phyloP scores from a whole-genome alignment of 2,797 vertebrate genomes.

The Cyprinodon diabolis region DNA sequence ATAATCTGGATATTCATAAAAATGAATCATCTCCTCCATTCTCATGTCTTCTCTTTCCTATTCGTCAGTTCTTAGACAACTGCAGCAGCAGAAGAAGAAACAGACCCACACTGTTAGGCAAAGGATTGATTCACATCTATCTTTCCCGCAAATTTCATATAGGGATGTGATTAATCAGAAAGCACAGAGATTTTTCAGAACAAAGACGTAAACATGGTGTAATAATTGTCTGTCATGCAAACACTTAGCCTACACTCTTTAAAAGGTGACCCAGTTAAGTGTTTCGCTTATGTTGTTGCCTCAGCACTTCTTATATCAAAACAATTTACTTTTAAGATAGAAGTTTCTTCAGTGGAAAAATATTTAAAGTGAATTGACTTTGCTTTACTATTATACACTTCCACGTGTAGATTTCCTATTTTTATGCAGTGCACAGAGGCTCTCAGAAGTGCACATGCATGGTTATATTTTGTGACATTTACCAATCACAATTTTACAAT shows the following conservation, averaged over 20 bases:
- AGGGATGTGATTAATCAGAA: not conserved
- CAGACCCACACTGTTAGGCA: slow-evolving; percentile 30
- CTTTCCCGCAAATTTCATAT: not conserved
- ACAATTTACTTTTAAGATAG: not conserved
- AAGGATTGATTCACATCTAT: not conserved
- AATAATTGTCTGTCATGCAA: not conserved
- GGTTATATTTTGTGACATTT: not conserved
- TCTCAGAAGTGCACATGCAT: too few species aligned
- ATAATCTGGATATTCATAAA: slow-evolving; percentile 34
- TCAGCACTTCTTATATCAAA: not conserved
- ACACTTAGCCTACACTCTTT: not conserved
- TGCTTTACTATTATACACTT: not conserved
- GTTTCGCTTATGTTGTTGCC: not conserved
- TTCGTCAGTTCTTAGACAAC: slow-evolving; percentile 29
- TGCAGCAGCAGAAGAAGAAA: slow-evolving; percentile 17
- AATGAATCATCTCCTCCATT: slow-evolving; percentile 60
- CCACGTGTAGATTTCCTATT: not conserved
- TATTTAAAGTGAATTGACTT: too few species aligned
- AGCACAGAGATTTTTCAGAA: not conserved
- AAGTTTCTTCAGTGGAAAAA: not conserved
- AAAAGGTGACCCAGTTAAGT: not conserved
- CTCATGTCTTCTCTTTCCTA: slow-evolving; percentile 49
- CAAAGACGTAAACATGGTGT: not conserved
- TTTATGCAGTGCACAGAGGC: not conserved
- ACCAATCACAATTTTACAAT: not conserved